phyloP scores from a whole-genome alignment of 2,797 vertebrate genomes.

The Sebastes hubbsi region DNA sequence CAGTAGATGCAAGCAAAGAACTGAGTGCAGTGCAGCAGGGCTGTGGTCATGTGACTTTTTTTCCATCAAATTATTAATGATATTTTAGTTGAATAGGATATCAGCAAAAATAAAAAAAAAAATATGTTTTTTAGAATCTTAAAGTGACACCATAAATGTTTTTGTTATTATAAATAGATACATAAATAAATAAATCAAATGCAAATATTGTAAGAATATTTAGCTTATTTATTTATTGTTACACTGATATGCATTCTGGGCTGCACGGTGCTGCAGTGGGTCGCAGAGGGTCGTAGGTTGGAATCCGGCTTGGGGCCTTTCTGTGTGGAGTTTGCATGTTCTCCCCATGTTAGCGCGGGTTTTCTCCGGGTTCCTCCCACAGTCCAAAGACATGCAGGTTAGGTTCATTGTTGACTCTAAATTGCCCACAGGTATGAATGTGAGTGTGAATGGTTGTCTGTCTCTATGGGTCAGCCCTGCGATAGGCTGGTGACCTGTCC shows the following conservation, averaged over 20 bases:
- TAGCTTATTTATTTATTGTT: neutral
- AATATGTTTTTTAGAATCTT: neutral
- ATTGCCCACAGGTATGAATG: accelerated
- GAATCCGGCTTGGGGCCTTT: too few species aligned
- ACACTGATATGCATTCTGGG: neutral
- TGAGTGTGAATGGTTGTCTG: too few species aligned
- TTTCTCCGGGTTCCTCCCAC: too few species aligned
- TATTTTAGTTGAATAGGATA: neutral
- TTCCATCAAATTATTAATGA: neutral
- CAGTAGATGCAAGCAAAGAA: neutral
- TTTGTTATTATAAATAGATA: too few species aligned
- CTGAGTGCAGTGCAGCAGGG: neutral
- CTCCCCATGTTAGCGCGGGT: too few species aligned
- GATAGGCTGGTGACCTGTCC: too few species aligned
- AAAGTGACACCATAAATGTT: neutral
- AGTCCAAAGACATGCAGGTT: too few species aligned
- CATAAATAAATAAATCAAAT: neutral
- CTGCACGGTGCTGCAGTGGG: too few species aligned
- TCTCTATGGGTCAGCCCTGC: too few species aligned
- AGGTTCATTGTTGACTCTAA: too few species aligned
- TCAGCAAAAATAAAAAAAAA: neutral
- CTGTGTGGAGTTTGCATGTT: too few species aligned
- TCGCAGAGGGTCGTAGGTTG: too few species aligned
- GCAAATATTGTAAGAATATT: neutral
- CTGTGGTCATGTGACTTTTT: neutral